Conservation (phyloP, 2,113 vertebrate genomes). For the Baryphthengus martii region DNA sequence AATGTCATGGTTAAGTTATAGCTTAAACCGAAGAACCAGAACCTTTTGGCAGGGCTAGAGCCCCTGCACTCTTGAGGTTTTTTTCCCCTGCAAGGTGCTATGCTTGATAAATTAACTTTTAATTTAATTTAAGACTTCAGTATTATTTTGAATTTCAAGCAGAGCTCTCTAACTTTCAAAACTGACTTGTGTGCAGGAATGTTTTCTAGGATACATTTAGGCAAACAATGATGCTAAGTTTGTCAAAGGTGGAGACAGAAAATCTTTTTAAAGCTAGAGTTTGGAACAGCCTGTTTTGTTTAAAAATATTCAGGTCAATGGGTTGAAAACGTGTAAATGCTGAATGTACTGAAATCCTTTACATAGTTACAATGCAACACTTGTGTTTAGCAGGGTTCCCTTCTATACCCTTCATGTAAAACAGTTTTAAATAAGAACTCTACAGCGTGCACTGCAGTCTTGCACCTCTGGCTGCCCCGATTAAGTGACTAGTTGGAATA, state of each 20-base stretch:
- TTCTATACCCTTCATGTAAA: not conserved
- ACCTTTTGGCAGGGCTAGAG: not conserved
- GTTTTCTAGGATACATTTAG: not conserved
- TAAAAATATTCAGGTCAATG: not conserved
- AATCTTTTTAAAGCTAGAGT: not conserved
- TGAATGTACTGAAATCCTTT: not conserved
- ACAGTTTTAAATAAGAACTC: not conserved
- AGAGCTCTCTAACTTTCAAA: not conserved
- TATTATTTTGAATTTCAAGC: not conserved
- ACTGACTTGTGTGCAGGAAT: not conserved
- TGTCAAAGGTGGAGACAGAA: not conserved
- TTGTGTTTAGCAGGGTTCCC: not conserved
- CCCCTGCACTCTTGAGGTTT: too few species aligned
- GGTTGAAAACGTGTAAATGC: not conserved
- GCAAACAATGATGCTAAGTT: not conserved
- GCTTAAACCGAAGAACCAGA: not conserved
- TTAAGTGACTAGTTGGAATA: not conserved
- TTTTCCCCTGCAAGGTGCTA: not conserved
- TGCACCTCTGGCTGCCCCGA: not conserved
- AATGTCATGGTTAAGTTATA: not conserved
- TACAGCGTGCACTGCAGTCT: not conserved
- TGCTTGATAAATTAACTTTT: not conserved
- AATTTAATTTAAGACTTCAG: not conserved
- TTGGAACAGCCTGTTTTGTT: not conserved
- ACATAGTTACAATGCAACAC: not conserved